A percentile compares a stretch with the other conserved stretches of the same genome.
These are phyloP conservation scores for Halichondria panicea DNA, from an alignment of 37 sponge, comb jelly and placozoan genomes.

Conservation along the genomic window DNA sequence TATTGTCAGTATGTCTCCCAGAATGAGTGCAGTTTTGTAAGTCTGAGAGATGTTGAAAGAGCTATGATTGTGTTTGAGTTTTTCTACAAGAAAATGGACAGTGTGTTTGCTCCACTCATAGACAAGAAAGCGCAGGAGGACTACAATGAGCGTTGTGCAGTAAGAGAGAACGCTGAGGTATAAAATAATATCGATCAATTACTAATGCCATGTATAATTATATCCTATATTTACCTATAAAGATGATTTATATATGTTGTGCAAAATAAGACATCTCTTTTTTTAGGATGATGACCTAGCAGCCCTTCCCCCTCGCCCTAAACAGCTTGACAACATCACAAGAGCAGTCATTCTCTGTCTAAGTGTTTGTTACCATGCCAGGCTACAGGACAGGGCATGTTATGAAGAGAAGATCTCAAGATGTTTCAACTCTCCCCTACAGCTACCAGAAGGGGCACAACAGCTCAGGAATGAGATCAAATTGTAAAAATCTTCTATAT, in stretches of 20 bases:
- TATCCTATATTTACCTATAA: background rate
- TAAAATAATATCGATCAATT: background rate
- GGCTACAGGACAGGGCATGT: conserved; percentile 64
- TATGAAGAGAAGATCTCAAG: conserved; percentile 53
- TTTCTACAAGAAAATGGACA: conserved; percentile 42
- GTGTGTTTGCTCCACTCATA: conserved; percentile 21
- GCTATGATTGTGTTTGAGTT: conserved; percentile 80
- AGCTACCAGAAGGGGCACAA: conserved; percentile 37
- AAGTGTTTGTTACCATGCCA: conserved; percentile 80
- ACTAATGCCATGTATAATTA: background rate
- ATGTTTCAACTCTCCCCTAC: conserved; percentile 43
- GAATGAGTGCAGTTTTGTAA: conserved; percentile 90
- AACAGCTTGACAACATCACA: conserved; percentile 21
- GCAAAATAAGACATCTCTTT: background rate
- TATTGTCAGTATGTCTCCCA: conserved; percentile 3
- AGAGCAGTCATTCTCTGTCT: conserved; percentile 48
- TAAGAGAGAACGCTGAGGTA: conserved; percentile 1
- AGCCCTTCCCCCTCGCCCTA: background rate
- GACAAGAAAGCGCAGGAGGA: too few species aligned
- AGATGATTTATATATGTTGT: background rate
- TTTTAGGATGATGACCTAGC: background rate
- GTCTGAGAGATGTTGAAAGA: conserved; percentile 82
- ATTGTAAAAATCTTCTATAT: conserved; percentile 15
- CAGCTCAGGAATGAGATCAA: conserved; percentile 64
- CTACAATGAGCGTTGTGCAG: background rate